A percentile compares a stretch with the other conserved stretches of the same genome.
Conservation (phyloP, 2,888 invertebrate genomes). For the Netelia virgata region DNA sequence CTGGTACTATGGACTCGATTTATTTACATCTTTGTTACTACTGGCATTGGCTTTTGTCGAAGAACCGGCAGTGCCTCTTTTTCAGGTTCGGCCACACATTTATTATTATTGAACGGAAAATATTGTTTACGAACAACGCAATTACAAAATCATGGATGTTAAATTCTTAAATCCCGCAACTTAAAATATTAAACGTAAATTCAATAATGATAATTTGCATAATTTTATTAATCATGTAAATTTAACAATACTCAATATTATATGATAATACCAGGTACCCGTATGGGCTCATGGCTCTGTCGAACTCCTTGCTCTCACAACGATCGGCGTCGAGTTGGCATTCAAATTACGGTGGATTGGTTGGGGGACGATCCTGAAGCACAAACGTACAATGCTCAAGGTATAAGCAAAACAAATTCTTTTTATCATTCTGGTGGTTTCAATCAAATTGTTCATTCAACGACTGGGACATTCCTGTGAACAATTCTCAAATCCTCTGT, state of each 20-base stretch:
- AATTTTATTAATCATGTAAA: slow-evolving; percentile 6
- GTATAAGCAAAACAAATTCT: slow-evolving; percentile 84
- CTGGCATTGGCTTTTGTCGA: slow-evolving; percentile 92
- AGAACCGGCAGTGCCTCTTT: slow-evolving; percentile 91
- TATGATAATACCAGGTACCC: slow-evolving; percentile 87
- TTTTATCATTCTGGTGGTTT: slow-evolving; percentile 40
- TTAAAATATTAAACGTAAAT: not conserved
- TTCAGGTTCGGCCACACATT: slow-evolving; percentile 87
- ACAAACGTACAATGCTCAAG: slow-evolving; percentile 94
- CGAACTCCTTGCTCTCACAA: slow-evolving; percentile 91
- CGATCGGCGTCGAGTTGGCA: slow-evolving; percentile 92
- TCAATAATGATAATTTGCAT: too few species aligned
- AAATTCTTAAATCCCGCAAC: not conserved
- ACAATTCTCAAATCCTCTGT: slow-evolving; percentile 20
- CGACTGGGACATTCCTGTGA: slow-evolving; percentile 7
- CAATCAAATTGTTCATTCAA: slow-evolving; percentile 35
- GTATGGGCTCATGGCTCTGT: slow-evolving; percentile 93
- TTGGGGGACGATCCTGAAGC: slow-evolving; percentile 92
- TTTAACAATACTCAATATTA: slow-evolving; percentile 17
- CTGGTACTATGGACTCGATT: slow-evolving; percentile 94
- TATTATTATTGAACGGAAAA: not conserved
- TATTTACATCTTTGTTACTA: slow-evolving; percentile 91
- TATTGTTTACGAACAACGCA: not conserved
- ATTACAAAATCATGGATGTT: not conserved
- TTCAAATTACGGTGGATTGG: slow-evolving; percentile 95